These are phyloP conservation scores for Platypus cylindrus DNA, from an alignment of 2,888 invertebrate species.

Conservation along the genomic window DNA sequence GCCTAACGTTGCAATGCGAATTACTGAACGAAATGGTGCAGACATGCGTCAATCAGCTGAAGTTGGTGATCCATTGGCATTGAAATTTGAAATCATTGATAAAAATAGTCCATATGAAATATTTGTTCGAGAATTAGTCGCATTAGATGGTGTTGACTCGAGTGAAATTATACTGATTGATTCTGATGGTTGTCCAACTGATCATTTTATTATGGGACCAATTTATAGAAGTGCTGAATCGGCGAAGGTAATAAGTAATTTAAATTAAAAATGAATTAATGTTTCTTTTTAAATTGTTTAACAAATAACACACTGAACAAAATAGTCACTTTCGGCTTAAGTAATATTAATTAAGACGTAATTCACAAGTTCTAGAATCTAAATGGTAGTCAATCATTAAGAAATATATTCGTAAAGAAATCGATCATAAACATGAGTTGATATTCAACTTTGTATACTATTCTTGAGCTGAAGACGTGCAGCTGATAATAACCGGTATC, in stretches of 20 bases:
- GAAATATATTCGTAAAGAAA: too few species aligned
- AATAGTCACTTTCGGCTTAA: not conserved
- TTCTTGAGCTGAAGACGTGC: too few species aligned
- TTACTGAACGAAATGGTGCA: slow-evolving; percentile 71
- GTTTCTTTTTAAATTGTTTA: not conserved
- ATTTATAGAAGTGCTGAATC: slow-evolving; percentile 68
- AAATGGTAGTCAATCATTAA: too few species aligned
- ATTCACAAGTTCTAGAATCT: too few species aligned
- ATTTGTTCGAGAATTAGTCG: slow-evolving; percentile 85
- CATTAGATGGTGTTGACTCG: slow-evolving; percentile 87
- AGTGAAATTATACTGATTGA: slow-evolving; percentile 88
- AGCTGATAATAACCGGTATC: too few species aligned
- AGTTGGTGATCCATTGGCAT: slow-evolving; percentile 83
- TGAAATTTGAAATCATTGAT: slow-evolving; percentile 85
- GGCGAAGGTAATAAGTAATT: slow-evolving; percentile 66
- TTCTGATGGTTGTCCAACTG: slow-evolving; percentile 83
- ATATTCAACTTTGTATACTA: too few species aligned
- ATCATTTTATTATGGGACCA: slow-evolving; percentile 89
- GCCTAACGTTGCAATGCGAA: slow-evolving; percentile 89
- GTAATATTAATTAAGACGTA: too few species aligned
- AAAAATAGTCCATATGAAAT: slow-evolving; percentile 90
- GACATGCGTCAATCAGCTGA: slow-evolving; percentile 78
- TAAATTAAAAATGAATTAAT: not conserved
- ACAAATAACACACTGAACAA: too few species aligned
- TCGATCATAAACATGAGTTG: too few species aligned